Conservation (phyloP, 2,113 vertebrate genomes). For the Centropus unirufus region DNA sequence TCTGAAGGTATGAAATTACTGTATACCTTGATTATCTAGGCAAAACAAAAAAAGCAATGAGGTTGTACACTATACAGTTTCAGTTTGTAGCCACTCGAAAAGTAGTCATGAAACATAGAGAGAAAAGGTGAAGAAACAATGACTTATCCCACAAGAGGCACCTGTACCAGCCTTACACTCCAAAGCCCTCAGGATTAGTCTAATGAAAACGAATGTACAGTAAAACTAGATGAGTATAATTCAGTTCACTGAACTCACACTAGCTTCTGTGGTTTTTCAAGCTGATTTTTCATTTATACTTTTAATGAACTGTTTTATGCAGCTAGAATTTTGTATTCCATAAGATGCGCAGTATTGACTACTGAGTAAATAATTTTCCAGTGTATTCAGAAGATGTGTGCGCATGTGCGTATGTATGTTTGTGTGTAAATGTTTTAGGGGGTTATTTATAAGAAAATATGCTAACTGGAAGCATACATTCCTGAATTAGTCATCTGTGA, state of each 20-base stretch:
- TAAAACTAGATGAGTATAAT: not conserved
- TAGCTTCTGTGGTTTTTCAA: slow-evolving; percentile 3
- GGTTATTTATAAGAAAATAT: not conserved
- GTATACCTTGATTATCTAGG: not conserved
- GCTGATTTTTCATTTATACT: not conserved
- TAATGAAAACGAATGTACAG: not conserved
- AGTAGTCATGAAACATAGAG: not conserved
- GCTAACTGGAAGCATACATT: not conserved
- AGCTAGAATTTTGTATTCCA: not conserved
- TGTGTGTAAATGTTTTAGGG: slow-evolving; percentile 20
- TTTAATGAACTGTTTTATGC: not conserved
- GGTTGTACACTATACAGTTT: not conserved
- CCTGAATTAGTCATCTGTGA: not conserved
- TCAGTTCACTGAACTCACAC: not conserved
- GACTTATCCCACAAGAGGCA: not conserved
- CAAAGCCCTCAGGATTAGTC: not conserved
- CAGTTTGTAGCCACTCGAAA: not conserved
- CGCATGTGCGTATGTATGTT: not conserved
- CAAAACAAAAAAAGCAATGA: not conserved
- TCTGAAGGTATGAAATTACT: not conserved
- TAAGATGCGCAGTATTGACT: not conserved
- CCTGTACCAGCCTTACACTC: not conserved
- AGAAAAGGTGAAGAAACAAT: not conserved
- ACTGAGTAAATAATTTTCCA: not conserved
- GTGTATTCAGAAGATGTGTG: not conserved